phyloP scores from a whole-genome alignment of 37 sponge, comb jelly and placozoan species.

The Halisarca cf. caerulea region DNA sequence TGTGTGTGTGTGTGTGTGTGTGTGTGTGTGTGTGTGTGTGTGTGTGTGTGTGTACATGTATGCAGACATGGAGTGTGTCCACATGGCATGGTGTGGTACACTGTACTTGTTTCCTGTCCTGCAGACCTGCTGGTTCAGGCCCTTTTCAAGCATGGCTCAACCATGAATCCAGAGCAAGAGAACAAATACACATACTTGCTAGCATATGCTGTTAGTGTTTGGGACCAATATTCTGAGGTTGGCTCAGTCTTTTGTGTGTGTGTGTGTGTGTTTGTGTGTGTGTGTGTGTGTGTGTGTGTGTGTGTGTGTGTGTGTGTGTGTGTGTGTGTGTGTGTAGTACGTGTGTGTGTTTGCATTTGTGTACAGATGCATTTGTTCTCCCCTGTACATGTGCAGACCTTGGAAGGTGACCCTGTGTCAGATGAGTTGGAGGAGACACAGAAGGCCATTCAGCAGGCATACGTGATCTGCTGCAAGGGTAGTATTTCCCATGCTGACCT shows the following conservation, averaged over 20 bases:
- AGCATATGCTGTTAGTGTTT: slow-evolving; percentile 84
- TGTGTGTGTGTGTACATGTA: slow-evolving; percentile 12
- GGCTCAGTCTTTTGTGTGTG: not conserved
- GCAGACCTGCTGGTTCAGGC: slow-evolving; percentile 84
- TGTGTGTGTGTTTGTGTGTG: not conserved
- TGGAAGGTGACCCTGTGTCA: slow-evolving; percentile 12
- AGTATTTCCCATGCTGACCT: slow-evolving; percentile 79
- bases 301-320: not conserved
- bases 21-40: slow-evolving; percentile 5
- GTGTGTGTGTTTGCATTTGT: not conserved
- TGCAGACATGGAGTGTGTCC: not conserved
- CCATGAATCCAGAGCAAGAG: slow-evolving; percentile 84
- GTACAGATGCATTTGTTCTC: too few relatives aligned
- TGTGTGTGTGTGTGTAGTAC: not conserved
- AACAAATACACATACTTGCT: slow-evolving; percentile 91
- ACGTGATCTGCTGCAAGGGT: slow-evolving; percentile 64
- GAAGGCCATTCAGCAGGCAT: slow-evolving; percentile 75
- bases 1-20: slow-evolving; percentile 17
- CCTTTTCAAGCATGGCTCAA: slow-evolving; percentile 79
- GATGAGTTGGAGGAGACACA: slow-evolving; percentile 71
- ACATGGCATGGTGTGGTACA: too few relatives aligned
- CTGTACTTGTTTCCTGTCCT: too few relatives aligned
- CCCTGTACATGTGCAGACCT: too few relatives aligned
- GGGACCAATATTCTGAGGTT: slow-evolving; percentile 50
- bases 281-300: not conserved